These are phyloP conservation scores for Anabacerthia variegaticeps DNA, from an alignment of 2,797 vertebrate genomes.

Conservation along the genomic window DNA sequence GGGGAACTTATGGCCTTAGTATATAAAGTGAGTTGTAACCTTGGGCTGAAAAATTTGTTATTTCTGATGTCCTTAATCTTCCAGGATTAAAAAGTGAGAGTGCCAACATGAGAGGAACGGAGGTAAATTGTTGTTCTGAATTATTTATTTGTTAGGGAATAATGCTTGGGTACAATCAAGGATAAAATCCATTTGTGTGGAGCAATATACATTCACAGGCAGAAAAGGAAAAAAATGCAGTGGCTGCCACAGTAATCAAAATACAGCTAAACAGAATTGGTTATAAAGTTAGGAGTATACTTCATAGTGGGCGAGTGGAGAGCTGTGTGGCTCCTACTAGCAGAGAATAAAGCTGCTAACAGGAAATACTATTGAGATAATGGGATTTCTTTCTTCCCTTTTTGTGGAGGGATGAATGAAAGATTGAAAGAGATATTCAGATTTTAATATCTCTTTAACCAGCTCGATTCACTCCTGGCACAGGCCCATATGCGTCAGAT, in stretches of 20 bases:
- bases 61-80: slow-evolving; percentile 30
- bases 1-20: not conserved
- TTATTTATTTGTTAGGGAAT: slow-evolving; percentile 2
- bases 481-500: not conserved
- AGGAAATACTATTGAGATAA: slow-evolving; percentile 18
- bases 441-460: slow-evolving; percentile 28
- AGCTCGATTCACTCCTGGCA: not conserved
- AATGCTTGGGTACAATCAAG: not conserved
- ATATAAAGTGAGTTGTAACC: not conserved
- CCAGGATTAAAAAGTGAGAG: slow-evolving; percentile 44
- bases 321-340: not conserved
- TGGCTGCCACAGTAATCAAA: not conserved
- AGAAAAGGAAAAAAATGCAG: not conserved
- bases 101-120: not conserved
- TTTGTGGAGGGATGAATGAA: slow-evolving; percentile 16
- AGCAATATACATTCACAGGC: not conserved
- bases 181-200: not conserved
- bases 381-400: slow-evolving; percentile 8
- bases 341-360: not conserved
- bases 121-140: slow-evolving; percentile 50
- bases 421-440: slow-evolving; percentile 7
- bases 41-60: not conserved
- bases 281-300: not conserved
- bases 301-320: not conserved
- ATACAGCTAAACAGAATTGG: not conserved